phyloP scores from a whole-genome alignment of 2,113 vertebrate genomes.

The Melierax canorus region DNA sequence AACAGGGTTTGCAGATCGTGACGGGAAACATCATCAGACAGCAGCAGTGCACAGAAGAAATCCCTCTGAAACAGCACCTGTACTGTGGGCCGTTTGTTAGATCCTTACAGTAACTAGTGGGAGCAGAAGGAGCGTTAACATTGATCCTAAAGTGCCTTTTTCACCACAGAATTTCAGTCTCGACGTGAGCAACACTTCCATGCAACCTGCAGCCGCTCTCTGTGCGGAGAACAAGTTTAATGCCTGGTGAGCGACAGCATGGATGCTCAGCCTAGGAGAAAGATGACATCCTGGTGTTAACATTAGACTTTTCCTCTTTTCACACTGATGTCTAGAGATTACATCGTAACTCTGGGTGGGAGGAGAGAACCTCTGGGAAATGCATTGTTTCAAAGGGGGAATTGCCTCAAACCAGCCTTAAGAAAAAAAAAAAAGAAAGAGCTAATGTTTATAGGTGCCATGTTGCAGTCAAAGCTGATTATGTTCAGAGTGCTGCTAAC shows the following conservation, averaged over 20 bases:
- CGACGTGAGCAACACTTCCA: accelerated
- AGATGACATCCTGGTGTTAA: not conserved
- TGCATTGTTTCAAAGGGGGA: not conserved
- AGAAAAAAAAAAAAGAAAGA: not conserved
- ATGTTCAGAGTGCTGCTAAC: not conserved
- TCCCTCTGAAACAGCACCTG: not conserved
- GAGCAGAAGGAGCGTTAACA: not conserved
- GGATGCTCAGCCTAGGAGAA: not conserved
- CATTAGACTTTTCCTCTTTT: not conserved
- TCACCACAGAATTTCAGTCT: not conserved
- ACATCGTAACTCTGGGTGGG: accelerated
- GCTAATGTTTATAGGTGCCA: accelerated
- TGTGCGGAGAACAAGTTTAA: accelerated
- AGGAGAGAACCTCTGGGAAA: not conserved
- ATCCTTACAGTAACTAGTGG: accelerated
- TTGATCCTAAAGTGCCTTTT: not conserved
- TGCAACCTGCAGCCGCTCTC: too few species aligned
- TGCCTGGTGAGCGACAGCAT: accelerated
- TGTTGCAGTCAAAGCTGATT: not conserved
- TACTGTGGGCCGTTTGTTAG: accelerated
- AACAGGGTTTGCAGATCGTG: not conserved
- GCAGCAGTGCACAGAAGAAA: accelerated
- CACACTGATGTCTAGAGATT: accelerated
- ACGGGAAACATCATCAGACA: accelerated
- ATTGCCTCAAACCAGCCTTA: not conserved